A percentile compares a stretch with the other conserved stretches of the same genome.
Evolutionary conservation across 2,113 vertebrate genomes (phyloP).

Genomic region (Cairina moschata): DNA sequence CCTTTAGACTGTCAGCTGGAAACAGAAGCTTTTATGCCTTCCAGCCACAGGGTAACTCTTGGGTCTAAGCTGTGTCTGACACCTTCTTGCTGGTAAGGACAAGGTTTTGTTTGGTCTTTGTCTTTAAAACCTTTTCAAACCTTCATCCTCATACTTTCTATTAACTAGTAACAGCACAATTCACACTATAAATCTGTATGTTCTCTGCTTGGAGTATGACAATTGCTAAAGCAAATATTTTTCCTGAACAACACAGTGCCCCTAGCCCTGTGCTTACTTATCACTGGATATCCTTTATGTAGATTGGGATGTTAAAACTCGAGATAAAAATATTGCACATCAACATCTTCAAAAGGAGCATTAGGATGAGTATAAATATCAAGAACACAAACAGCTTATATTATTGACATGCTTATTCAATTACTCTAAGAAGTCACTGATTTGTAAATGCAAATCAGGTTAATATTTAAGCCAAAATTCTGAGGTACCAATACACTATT

Average conservation of each 20-base stretch:
- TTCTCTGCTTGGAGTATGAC: not conserved
- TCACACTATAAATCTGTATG: not conserved
- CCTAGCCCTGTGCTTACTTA: not conserved
- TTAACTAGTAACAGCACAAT: not conserved
- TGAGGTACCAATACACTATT: not conserved
- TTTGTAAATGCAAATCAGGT: slow-evolving; percentile 15
- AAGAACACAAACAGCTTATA: not conserved
- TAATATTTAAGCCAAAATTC: slow-evolving; percentile 43
- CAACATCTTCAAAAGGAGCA: slow-evolving; percentile 10
- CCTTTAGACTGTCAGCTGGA: not conserved
- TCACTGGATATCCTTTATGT: not conserved
- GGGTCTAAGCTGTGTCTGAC: not conserved
- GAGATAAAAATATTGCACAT: not conserved
- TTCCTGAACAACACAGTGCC: not conserved
- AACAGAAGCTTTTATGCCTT: not conserved
- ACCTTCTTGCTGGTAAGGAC: not conserved
- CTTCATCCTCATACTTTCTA: not conserved
- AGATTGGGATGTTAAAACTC: not conserved
- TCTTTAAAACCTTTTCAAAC: not conserved
- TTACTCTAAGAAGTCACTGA: not conserved
- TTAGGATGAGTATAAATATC: slow-evolving; percentile 1
- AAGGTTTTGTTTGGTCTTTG: not conserved
- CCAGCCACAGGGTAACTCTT: not conserved
- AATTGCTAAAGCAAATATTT: not conserved
- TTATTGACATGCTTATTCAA: slow-evolving; percentile 4